These are phyloP conservation scores for Halocaridina rubra DNA, from an alignment of 2,888 invertebrate genomes.

Conservation along the genomic window DNA sequence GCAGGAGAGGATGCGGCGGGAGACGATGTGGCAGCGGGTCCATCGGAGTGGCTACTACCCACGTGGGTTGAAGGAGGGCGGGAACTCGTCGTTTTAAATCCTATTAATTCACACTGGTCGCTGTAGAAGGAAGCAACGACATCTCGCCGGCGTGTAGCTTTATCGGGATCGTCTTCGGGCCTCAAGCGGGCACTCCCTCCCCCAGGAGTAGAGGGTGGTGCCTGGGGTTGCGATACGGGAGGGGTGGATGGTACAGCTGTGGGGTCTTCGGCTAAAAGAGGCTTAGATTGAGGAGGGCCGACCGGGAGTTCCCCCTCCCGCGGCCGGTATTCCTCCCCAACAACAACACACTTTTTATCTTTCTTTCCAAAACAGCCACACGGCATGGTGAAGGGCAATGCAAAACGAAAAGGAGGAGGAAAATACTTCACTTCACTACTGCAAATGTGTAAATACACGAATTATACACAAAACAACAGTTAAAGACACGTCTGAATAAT, in stretches of 20 bases:
- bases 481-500: background rate
- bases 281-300: background rate
- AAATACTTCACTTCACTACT: background rate
- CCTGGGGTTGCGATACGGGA: constrained; percentile 16
- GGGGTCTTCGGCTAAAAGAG: too few species aligned
- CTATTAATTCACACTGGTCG: constrained; percentile 40
- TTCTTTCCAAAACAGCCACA: constrained; percentile 61
- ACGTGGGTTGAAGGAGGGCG: constrained; percentile 33
- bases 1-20: constrained; percentile 20
- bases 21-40: constrained; percentile 12
- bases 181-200: constrained; percentile 18
- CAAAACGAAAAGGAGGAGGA: background rate
- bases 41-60: background rate
- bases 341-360: constrained; percentile 31
- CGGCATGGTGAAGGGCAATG: constrained; percentile 36
- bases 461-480: background rate
- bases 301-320: background rate
- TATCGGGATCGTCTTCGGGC: constrained; percentile 50
- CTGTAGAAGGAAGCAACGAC: constrained; percentile 51
- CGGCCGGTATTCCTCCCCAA: constrained; percentile 24
- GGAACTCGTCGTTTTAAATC: constrained; percentile 44
- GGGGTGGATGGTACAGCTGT: constrained; percentile 17
- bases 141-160: constrained; percentile 37
- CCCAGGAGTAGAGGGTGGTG: constrained; percentile 13
- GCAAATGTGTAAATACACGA: background rate